Evolutionary conservation across 2,888 invertebrate species (phyloP), one percentile per base, ranked within the genome.

Genomic region (Erannis defoliaria): DNA sequence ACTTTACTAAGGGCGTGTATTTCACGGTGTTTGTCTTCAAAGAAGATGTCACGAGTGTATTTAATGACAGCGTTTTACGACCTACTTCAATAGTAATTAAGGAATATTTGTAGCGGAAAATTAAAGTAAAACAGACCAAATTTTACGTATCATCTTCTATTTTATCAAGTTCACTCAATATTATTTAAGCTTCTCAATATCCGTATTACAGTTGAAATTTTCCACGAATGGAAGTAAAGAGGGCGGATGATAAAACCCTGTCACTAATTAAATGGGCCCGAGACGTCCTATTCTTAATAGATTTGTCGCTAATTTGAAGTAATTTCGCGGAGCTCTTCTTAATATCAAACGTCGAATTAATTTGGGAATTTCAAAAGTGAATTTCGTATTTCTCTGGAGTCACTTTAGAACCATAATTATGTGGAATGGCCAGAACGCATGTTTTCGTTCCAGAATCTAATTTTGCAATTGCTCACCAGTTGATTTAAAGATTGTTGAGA

Each of bases 251-350:
- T 92, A 90, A 91, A 92, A 90, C 86, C 88, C 82, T 73, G 86
- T 84, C 89, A 87, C 90, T 92, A 93, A 93, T 93, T 93, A 92
- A 93, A 91, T 88, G 87, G 86, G 82, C 84, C 77, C 76, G 80
- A 85, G 86, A 86, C 85, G 84, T 86, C 81, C 83, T 85, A 82
- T 84, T 87, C 86, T 85, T 90, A 90, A 90, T 90, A 90, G 89
- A 92, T 90, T 89, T 88, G 85, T 88, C 84, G 88, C 85, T 89
- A 90, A 91, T 92, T 90, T 90, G 81, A 80, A 86, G 81, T 83
- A 81, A 89, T 87, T 85, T 82, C 70, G 75, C 74, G 76, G 76
- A 80, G 80, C 75, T 80, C 78, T 76, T 80, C 77, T 76, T 80
- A 77, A 82, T 82, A 86, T 81, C 75, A 82, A 85, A 83, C 65